Conservation (phyloP, 2,113 vertebrate genomes). For the Eulacestoma nigropectus region DNA sequence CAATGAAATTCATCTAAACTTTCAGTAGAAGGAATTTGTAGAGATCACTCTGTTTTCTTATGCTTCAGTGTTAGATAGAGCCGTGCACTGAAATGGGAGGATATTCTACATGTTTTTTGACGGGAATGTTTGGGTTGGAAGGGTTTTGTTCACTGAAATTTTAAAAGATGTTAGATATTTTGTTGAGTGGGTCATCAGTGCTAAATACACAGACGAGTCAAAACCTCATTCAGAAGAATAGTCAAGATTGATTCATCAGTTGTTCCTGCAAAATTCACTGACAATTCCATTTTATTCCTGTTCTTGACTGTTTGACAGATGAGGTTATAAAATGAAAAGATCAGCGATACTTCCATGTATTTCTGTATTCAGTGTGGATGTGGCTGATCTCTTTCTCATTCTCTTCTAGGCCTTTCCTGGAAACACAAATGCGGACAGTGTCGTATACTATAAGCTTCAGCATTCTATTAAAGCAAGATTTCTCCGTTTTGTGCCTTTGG, state of each 20-base stretch:
- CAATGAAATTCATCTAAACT: neutral
- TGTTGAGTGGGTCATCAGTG: rapidly evolving
- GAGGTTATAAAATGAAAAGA: neutral
- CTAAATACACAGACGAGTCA: neutral
- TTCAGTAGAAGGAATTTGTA: neutral
- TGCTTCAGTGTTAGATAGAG: neutral
- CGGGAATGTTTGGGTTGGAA: neutral
- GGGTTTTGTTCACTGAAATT: neutral
- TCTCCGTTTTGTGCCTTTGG: slow-evolving; percentile 80
- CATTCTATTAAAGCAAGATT: slow-evolving; percentile 81
- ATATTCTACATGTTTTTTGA: neutral
- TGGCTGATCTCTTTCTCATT: neutral
- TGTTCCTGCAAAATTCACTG: neutral
- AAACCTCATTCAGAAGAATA: neutral
- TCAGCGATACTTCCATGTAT: neutral
- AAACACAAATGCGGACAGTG: slow-evolving; percentile 85
- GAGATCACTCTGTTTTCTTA: neutral
- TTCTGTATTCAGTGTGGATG: neutral
- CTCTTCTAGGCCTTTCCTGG: slow-evolving; percentile 78
- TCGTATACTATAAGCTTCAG: slow-evolving; percentile 80
- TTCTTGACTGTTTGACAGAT: neutral
- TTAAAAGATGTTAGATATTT: neutral
- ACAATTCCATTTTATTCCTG: neutral
- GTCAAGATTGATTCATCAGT: neutral
- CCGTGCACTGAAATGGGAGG: neutral